A percentile compares a stretch with the other conserved stretches of the same genome.
Conservation (phyloP, 2,888 invertebrate species). For the Dynastes maya region DNA sequence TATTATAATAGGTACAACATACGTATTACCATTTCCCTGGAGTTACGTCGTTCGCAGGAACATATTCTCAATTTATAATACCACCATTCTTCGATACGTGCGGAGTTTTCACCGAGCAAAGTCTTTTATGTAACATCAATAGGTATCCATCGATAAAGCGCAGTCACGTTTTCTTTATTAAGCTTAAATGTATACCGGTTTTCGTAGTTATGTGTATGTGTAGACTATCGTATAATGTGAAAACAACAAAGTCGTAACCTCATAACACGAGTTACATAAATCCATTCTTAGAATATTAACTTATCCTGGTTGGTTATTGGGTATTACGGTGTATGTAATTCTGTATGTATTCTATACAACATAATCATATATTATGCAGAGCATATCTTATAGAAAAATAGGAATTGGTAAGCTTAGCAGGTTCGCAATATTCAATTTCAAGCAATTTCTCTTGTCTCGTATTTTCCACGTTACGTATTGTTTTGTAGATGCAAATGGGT, state of each 20-base stretch:
- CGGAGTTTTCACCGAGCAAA: conserved; percentile 9
- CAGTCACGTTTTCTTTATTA: conserved; percentile 31
- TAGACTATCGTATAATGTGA: not conserved
- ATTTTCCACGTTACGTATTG: no score
- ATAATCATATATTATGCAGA: no score
- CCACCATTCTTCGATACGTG: not conserved
- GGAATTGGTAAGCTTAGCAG: not conserved
- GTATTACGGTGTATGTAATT: no score
- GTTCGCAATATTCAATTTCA: conserved; percentile 5
- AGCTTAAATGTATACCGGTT: conserved; percentile 9
- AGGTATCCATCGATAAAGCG: conserved; percentile 8
- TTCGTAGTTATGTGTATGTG: not conserved
- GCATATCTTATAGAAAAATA: no score
- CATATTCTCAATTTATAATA: not conserved
- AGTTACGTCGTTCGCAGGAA: not conserved
- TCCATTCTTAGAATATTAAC: conserved; percentile 3
- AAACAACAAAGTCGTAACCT: conserved; percentile 25
- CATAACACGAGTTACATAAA: conserved; percentile 12
- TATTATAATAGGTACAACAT: not conserved
- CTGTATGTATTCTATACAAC: no score
- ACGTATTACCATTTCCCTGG: not conserved
- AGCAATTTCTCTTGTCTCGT: not conserved
- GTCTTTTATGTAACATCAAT: conserved; percentile 28
- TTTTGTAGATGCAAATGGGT: no score
- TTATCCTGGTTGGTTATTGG: not conserved